Base-by-base conservation (phyloP, 1,140 invertebrate genomes). In the Sminthurinus signatus region DNA sequence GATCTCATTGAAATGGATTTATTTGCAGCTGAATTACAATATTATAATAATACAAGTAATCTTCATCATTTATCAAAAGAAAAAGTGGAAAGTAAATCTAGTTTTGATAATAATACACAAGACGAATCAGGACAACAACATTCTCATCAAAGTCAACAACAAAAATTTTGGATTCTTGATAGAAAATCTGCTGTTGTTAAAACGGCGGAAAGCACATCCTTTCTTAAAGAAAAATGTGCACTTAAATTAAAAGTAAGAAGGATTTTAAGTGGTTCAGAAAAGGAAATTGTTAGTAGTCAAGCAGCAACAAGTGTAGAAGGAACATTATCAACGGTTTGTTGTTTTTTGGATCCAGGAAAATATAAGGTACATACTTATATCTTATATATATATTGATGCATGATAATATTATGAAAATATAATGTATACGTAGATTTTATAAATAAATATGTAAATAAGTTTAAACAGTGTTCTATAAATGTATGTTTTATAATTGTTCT, bases 1-100 rank as follows among this genome's bases (percentile, higher is more conserved):
- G 82, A 87, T 63, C 74, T 95, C 36, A 81, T 86, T 3, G 89
- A 93, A 69, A 91, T 93, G 81, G 88, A 93, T 75, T 76, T 93
- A 1, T 89, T 86, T 66, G 84, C 87, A 3, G 89, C 86, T 0
- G 78, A 80, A 23, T 73, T 81, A 32, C 42, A 67, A 21, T 27
- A 56, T 12, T 51, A 43, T 46, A 31, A 21, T 4, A 56, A 23
- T 67, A 14, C n/a, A 5, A 2, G 15, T 36, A 36, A 8, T 5
- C 39, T 42, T 12, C 10, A 8, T 15, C 8, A 48, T 12, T 21
- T 48, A 14, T 48, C 46, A n/a, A 15, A 48, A 10, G 19, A 48
- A 21, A 48, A 14, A 12, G 50, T 52, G 8, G 21, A 36, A 15
- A 36, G 32, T 15, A n/a, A n/a, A n/a, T n/a, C n/a, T n/a, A n/a